Evolutionary conservation across 2,888 invertebrate genomes (phyloP).

Genomic region (Deilephila porcellus): DNA sequence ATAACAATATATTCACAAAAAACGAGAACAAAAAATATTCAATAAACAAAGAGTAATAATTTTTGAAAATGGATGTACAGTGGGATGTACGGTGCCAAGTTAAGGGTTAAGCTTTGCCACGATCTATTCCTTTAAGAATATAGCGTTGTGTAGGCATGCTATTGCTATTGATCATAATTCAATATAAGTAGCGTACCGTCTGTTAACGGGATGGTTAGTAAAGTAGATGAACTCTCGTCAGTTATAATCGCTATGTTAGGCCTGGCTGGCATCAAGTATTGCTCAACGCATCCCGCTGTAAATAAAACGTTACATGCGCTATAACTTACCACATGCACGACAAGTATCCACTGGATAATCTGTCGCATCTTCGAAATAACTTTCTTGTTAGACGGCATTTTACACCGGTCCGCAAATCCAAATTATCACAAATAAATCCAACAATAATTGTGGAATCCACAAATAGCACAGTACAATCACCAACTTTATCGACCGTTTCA

Average conservation of each 20-base stretch:
- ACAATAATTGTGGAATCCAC: conserved; percentile 71
- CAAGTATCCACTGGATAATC: conserved; percentile 77
- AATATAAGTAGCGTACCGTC: neutral
- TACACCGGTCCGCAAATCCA: conserved; percentile 57
- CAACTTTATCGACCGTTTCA: conserved; percentile 82
- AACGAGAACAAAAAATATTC: too few species aligned
- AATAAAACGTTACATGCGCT: conserved; percentile 1
- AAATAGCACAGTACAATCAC: conserved; percentile 77
- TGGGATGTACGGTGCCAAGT: too few species aligned
- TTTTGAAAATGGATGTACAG: too few species aligned
- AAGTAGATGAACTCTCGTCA: neutral
- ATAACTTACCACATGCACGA: conserved; percentile 79
- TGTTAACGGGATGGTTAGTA: neutral
- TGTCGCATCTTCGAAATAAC: conserved; percentile 77
- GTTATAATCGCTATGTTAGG: neutral
- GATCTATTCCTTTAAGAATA: neutral
- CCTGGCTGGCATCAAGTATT: neutral
- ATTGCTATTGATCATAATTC: neutral
- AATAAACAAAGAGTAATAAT: too few species aligned
- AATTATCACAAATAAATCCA: conserved; percentile 56
- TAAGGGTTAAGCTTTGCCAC: conserved; percentile 2
- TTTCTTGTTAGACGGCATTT: conserved; percentile 81
- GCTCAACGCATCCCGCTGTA: neutral
- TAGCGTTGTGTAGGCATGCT: neutral
- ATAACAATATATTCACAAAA: too few species aligned